Base-by-base conservation (phyloP, 2,888 invertebrate genomes). In the Epiblema foenella region DNA sequence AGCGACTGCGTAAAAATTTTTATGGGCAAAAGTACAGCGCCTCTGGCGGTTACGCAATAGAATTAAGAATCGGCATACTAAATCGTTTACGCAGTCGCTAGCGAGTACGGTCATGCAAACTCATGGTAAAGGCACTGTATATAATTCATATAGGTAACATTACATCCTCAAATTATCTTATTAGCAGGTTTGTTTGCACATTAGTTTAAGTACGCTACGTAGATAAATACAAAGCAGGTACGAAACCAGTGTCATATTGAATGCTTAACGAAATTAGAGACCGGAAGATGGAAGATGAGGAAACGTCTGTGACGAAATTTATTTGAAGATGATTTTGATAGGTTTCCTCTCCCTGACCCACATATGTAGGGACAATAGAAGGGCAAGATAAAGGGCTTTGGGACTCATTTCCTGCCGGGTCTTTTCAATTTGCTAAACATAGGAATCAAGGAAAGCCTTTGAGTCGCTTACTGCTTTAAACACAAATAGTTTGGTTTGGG, bases 391-490 rank as follows among this genome's bases (percentile, higher is more conserved):
- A 46, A 7, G 5, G 7, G n/a, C 7, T 17, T 65, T 57, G 8
- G 20, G n/a, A 17, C 24, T 66, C 46, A 57, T 66, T 66, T 66
- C 57, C 66, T 33, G 64, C 54, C 57, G 46, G 17, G 57, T 17
- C 39, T 20, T 54, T 29, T 56, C 37, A 20, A 42, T 57, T 66
- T 46, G 57, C 12, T 17, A 46, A 24, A 57, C 15, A 18, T 42
- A 18, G 29, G 46, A 29, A 46, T 66, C 46, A 29, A 66, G 17
- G 33, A 33, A 56, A 33, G 15, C n/a, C 56, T 65, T 42, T n/a
- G 18, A 39, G 15, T 52, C 63, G 37, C 15, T 64, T 64, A 15
- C 15, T 54, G 7, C 33, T 64, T n/a, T 15, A 39, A 24, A 12
- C 39, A 54, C 24, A n/a, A 24, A 24, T 39, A 59, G 15, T 15